Conservation (phyloP, 2,113 vertebrate species). For the Myotis yumanensis region DNA sequence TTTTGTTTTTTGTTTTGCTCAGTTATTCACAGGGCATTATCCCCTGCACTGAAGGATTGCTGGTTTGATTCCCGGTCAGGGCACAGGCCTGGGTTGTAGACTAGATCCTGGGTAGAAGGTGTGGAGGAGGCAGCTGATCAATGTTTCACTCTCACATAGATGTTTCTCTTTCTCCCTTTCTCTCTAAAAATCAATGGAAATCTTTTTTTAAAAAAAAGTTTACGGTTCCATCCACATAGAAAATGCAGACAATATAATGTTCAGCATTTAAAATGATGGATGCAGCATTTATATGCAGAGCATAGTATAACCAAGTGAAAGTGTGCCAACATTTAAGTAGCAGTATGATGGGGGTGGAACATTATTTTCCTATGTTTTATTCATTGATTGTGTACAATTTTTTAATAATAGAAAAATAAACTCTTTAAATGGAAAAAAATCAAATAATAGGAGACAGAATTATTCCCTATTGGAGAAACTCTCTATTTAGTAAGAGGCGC, state of each 20-base stretch:
- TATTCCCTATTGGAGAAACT: conserved; percentile 8
- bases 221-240: background rate
- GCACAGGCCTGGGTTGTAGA: no score
- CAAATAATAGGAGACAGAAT: background rate
- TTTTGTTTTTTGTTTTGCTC: background rate
- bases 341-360: background rate
- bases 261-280: conserved; percentile 8
- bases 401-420: background rate
- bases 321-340: background rate
- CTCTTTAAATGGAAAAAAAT: background rate
- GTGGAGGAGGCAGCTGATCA: no score
- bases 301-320: background rate
- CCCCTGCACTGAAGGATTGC: no score
- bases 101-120: no score
- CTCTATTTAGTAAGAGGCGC: background rate
- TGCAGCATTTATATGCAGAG: background rate
- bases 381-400: background rate
- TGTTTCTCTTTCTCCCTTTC: no score
- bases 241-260: background rate
- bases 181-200: no score
- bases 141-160: no score
- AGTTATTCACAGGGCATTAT: background rate
- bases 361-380: background rate
- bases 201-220: no score
- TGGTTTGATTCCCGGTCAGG: no score